Percentiles rank a stretch among this genome's conserved stretches.
These are phyloP conservation scores for Gorsachius goisagi DNA, from an alignment of 2,113 vertebrate species.

Conservation along the genomic window DNA sequence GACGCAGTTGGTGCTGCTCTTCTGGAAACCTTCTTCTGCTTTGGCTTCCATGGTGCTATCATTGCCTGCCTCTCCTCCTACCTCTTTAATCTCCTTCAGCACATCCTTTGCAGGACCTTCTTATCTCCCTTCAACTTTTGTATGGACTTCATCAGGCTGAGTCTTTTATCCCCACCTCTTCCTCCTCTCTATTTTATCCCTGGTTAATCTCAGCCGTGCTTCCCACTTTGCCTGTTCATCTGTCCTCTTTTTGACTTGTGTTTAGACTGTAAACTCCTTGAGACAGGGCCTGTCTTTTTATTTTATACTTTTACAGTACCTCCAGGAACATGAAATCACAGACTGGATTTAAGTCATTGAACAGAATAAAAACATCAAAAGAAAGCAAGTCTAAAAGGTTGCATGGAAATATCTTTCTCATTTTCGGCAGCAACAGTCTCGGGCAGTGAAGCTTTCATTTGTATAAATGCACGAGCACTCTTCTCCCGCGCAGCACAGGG, in stretches of 20 bases:
- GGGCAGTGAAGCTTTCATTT: background rate
- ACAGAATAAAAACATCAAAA: conserved; percentile 20
- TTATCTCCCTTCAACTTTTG: conserved; percentile 48
- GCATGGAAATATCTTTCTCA: background rate
- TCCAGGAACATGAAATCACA: conserved; percentile 5
- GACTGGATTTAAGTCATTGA: background rate
- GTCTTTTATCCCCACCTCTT: conserved; percentile 39
- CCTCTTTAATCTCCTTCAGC: conserved; percentile 54
- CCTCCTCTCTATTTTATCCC: conserved; percentile 28
- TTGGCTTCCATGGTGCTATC: conserved; percentile 19
- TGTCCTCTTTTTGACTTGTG: background rate
- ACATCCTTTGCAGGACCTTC: conserved; percentile 1
- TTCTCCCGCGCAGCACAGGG: accelerated
- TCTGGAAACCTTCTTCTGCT: conserved; percentile 7
- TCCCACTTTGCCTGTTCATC: background rate
- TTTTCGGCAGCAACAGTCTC: background rate
- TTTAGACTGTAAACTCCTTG: conserved; percentile 18
- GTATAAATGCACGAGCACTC: background rate
- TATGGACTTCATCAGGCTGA: background rate
- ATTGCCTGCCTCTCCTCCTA: conserved; percentile 42
- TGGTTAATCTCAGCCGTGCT: conserved; percentile 7
- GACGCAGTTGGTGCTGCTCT: background rate
- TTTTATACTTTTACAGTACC: conserved; percentile 1
- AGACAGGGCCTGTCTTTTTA: background rate
- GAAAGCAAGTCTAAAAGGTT: background rate